Base-by-base conservation (phyloP, 2,113 vertebrate species). In the Epinephelus lanceolatus region DNA sequence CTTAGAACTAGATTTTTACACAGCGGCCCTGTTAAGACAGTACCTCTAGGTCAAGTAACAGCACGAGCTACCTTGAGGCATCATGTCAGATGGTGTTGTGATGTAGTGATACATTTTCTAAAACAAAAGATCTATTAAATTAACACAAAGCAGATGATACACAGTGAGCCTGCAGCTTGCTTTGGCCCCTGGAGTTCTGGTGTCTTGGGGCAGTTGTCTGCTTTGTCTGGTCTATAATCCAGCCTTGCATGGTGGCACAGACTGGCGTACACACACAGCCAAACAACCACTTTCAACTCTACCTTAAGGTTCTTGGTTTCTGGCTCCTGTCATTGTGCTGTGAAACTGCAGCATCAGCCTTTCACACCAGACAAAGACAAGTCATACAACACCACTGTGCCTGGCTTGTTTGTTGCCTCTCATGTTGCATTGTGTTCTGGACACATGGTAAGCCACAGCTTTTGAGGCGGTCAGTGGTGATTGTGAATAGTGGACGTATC, bases 321-420 rank as follows among this genome's bases (percentile, higher is more conserved):
- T 4, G 1, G 81, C 88, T 86, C 71, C 69, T 88, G 88, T 88
- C 85, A 90, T 75, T 86, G 86, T 85, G 73, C 76, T 52, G 63
- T 52, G 69, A 89, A 91, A 91, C 73, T 85, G 89, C 89, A 77
- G 72, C 76, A 84, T 93, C 84, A 91, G 91, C 84, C 78, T 92
- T 93, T 92, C 84, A 89, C 78, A 40, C 19, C 67, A 71, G 53
- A 93, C 88, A 94, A 94, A 93, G 81, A 80, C 88, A 27, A 71
- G 93, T 90, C 90, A 94, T 76, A 81, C 77, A 93, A 93, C 90
- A 93, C 93, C 86, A 30, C 78, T 78, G 74, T 83, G 69, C 72
- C 63, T 21, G 76, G 62, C 45, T 71, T 85, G 86, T 85, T 80
- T 89, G 90, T 85, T 85, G 77, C 51, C 76, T 52, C 81, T 84